Evolutionary conservation across 2,113 vertebrate genomes (phyloP), one percentile per base, ranked within the genome.

Genomic region (Otolemur garnettii): DNA sequence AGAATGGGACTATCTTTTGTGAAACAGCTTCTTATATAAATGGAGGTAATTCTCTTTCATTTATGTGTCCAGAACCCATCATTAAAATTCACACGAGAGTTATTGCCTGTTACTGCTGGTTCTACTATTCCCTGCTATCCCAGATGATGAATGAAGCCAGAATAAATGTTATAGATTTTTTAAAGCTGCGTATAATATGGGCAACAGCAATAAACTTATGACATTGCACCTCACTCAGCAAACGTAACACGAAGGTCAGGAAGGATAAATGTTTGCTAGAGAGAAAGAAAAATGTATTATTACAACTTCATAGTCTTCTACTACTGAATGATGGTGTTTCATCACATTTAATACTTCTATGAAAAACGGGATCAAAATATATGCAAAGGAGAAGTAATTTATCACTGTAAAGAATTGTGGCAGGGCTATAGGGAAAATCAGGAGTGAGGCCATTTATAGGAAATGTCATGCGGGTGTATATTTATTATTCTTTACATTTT

Each of bases 91-190:
- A 78, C 72, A 81, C 1, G 66, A 90, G 82, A 97, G 35, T 91
- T 95, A 96, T 72, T 77, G 85, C 64, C 59, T 91, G n/a, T 96
- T 91, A 89, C 79, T 87, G 59, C 62, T n/a, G 42, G 75, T 55
- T 24, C 64, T 86, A 19, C 57, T 45, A 42, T 84, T 84, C 62
- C 64, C 78, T 77, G 69, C 83, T 83, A 28, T 75, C 55, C 68
- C 35, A 66, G 50, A 69, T 95, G 93, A 97, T 91, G 45, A 91
- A 96, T 97, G 96, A 96, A 95, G 18, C 62, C 66, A 89, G 90
- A 91, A 81, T 96, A 95, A 91, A 95, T 69, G 30, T 80, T 96
- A 97, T 69, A 87, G 96, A 93, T 96, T 97, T 91, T 97, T 93
- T 83, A 89, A 95, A 90, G 86, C 55, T 21, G 86, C 42, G 4